Evolutionary conservation across 53 echinoderm and acorn worm species (phyloP).

Genomic region (Mesocentrotus franciscanus): DNA sequence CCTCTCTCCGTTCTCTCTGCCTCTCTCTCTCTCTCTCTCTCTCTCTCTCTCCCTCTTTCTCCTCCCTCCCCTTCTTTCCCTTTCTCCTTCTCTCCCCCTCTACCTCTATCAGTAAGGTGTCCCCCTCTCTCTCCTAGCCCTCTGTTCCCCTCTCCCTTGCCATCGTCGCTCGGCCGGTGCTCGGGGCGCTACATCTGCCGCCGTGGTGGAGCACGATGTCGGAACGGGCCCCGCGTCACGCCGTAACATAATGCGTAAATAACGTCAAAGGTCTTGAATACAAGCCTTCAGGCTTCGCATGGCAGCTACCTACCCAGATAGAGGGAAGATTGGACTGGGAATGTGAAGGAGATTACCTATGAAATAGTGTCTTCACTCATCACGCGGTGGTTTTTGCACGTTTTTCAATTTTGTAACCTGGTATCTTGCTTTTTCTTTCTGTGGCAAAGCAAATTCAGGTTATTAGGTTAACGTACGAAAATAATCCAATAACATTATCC

Average conservation of each 20-base stretch:
- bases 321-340: neutral
- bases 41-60: neutral
- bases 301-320: neutral
- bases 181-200: slow-evolving; percentile 56
- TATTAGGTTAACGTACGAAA: neutral
- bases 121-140: too few relatives aligned
- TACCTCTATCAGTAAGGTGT: too few relatives aligned
- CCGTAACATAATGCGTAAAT: slow-evolving; percentile 59
- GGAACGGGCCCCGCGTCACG: slow-evolving; percentile 51
- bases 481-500: neutral
- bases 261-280: slow-evolving; percentile 40
- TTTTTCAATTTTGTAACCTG: neutral
- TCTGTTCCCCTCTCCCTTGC: neutral
- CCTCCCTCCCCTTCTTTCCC: neutral
- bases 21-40: neutral
- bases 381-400: neutral
- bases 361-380: neutral
- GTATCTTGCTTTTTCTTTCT: neutral
- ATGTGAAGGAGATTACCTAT: neutral
- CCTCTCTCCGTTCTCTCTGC: neutral
- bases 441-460: neutral
- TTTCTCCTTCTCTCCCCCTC: neutral
- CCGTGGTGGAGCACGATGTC: slow-evolving; percentile 34
- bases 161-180: slow-evolving; percentile 12
- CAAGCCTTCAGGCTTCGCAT: slow-evolving; percentile 11